phyloP scores from a whole-genome alignment of 2,888 invertebrate species.

The Cryptocephalus moraei region DNA sequence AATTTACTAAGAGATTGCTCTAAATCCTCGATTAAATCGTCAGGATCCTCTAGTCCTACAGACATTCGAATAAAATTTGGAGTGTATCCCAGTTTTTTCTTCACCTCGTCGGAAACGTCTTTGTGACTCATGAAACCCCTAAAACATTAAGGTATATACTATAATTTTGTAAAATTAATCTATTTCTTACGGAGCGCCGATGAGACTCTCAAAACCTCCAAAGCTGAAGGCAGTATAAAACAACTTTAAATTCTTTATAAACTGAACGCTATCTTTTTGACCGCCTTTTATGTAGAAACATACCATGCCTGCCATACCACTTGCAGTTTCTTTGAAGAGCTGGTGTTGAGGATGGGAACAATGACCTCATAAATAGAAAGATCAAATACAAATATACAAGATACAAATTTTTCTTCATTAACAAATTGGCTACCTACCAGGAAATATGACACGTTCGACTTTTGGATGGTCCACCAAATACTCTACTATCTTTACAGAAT shows the following conservation, averaged over 20 bases:
- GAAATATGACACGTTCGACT: slow-evolving; percentile 67
- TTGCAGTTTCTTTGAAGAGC: slow-evolving; percentile 63
- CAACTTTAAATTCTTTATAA: slow-evolving; percentile 63
- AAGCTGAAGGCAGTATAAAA: slow-evolving; percentile 82
- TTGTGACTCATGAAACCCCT: slow-evolving; percentile 70
- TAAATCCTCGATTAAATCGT: slow-evolving; percentile 76
- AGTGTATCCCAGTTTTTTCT: slow-evolving; percentile 65
- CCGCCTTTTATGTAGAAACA: slow-evolving; percentile 72
- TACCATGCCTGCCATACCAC: slow-evolving; percentile 81
- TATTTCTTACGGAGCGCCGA: slow-evolving; percentile 61
- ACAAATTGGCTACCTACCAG: slow-evolving; percentile 48
- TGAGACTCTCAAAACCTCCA: slow-evolving; percentile 85
- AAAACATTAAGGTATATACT: no score
- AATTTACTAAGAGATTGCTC: slow-evolving; percentile 48
- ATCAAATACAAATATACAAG: no score
- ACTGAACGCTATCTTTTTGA: slow-evolving; percentile 54
- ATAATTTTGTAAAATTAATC: no score
- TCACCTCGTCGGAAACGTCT: slow-evolving; percentile 67
- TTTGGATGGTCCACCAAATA: slow-evolving; percentile 66
- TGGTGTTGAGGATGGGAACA: slow-evolving; percentile 73
- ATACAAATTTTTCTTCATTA: no score
- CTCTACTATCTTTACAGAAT: slow-evolving; percentile 61
- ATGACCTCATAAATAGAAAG: slow-evolving; percentile 41
- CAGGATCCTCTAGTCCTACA: slow-evolving; percentile 77
- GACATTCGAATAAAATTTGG: slow-evolving; percentile 78